Percentiles rank a stretch among this genome's conserved stretches.
These are phyloP conservation scores for Onychomys torridus DNA, from an alignment of 2,797 vertebrate species.

Conservation along the genomic window DNA sequence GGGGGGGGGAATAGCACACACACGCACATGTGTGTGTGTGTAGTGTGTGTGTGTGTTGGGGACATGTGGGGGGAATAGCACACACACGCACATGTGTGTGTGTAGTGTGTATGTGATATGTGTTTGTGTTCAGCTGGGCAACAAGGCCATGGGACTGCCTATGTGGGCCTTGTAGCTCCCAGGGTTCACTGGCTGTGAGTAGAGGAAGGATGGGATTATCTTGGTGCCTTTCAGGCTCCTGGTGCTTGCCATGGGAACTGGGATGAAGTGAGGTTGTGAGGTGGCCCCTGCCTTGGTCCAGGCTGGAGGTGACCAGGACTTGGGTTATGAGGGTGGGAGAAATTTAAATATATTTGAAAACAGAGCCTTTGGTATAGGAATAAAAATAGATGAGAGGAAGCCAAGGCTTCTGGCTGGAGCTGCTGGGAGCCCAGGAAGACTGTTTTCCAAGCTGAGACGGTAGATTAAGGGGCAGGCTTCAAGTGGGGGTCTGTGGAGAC, in stretches of 20 bases:
- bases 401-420: background rate
- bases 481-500: background rate
- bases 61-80: background rate
- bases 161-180: background rate
- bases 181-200: background rate
- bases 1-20: background rate
- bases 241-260: accelerated
- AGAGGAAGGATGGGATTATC: background rate
- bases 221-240: background rate
- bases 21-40: background rate
- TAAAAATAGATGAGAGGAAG: background rate
- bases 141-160: background rate
- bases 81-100: background rate
- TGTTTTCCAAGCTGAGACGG: background rate
- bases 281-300: background rate
- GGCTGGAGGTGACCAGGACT: background rate
- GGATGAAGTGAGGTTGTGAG: no score
- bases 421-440: background rate
- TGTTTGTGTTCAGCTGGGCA: no score
- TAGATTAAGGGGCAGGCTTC: background rate
- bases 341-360: background rate
- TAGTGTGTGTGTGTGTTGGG: background rate
- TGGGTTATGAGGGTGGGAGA: background rate
- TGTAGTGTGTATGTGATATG: background rate
- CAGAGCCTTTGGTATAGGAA: background rate